Conservation (phyloP, 2,113 vertebrate genomes). For the Corynorhinus townsendii region DNA sequence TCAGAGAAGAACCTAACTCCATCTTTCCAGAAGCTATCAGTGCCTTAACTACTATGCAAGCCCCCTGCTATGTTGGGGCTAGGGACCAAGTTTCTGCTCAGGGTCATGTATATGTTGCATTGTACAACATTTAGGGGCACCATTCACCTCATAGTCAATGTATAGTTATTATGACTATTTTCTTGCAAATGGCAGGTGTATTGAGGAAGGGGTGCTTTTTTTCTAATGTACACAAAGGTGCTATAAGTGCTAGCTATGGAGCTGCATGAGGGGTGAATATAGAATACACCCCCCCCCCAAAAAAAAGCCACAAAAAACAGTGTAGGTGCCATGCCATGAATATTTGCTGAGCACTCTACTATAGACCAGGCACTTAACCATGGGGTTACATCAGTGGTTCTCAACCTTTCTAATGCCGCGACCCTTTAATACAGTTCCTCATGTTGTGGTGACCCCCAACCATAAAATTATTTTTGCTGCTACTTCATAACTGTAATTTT, state of each 20-base stretch:
- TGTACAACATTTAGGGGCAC: neutral
- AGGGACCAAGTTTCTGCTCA: neutral
- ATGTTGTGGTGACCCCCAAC: too few species aligned
- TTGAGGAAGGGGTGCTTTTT: neutral
- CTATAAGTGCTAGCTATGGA: neutral
- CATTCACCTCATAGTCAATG: neutral
- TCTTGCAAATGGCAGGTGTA: neutral
- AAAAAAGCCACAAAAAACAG: neutral
- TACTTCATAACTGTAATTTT: too few species aligned
- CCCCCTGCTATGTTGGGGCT: neutral
- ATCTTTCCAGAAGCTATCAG: neutral
- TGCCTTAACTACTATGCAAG: neutral
- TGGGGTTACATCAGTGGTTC: too few species aligned
- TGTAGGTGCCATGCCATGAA: slow-evolving; percentile 17
- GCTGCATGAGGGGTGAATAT: neutral
- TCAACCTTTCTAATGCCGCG: too few species aligned
- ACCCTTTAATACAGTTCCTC: too few species aligned
- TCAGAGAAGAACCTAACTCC: neutral
- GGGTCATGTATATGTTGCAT: neutral
- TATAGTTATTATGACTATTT: neutral
- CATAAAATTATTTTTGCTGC: too few species aligned
- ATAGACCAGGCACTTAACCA: neutral
- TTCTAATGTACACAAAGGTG: neutral
- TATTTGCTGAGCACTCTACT: neutral
- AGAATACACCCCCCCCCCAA: neutral